Base-by-base conservation (phyloP, 2,797 vertebrate species). In the Pipistrellus pipistrellus region DNA sequence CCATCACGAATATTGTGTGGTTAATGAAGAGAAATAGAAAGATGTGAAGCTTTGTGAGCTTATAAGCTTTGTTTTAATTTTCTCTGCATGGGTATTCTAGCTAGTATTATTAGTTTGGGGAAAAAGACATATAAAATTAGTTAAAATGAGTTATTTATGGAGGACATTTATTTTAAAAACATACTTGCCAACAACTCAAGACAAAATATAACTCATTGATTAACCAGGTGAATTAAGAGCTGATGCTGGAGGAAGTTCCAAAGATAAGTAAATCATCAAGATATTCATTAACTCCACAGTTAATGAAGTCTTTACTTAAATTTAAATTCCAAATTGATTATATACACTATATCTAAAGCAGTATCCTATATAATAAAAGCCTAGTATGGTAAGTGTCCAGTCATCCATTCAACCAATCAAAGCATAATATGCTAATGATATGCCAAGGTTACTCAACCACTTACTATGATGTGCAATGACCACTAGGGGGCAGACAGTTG, bases 41-140 rank as follows among this genome's bases (percentile, higher is more conserved):
- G 32, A 2, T 23, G 2, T 0, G 30, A 35, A 72, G 21, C 21
- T 20, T n/a, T 0, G 0, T 8, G 6, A 9, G 14, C 12, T 48
- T 51, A 9, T 1, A 44, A 11, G 14, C 2, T 57, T 38, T 62
- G 2, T 41, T 85, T 82, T n/a, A 44, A 15, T 78, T 32, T 80
- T 41, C 38, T 11, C 30, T 44, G 18, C 25, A 23, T 0, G 20
- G 6, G 5, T 41, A 8, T 46, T 92, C 20, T 48, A 48, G 11
- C 12, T 62, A 25, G 14, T 21, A 17, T 53, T 62, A 71, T 46
- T 38, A n/a, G 9, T 35, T 76, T 81, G 21, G 41, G 53, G n/a
- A 1, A 73, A 68, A 69, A 72, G 14, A 48, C 30, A 32, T 38
- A 32, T 38, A 6, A 44, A n/a, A 32, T 59, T 69, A 88, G 72